Conservation (phyloP, 2,113 vertebrate genomes). For the Ranitomeya imitator region DNA sequence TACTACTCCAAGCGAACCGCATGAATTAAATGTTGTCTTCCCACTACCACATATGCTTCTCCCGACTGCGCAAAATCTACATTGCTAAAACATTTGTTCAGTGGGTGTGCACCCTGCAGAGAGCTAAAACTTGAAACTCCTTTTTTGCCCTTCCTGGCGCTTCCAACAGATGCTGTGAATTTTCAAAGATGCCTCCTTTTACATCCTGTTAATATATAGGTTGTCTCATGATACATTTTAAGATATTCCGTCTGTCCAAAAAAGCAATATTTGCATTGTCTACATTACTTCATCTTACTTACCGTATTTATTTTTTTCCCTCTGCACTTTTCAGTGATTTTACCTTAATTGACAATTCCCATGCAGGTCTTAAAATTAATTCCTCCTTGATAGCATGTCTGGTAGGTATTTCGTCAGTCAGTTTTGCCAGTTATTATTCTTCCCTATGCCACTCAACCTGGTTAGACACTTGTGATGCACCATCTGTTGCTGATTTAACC, state of each 20-base stretch:
- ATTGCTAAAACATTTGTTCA: slow-evolving; percentile 56
- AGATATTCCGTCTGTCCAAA: neutral
- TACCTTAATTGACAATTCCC: neutral
- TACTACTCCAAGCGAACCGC: neutral
- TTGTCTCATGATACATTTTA: neutral
- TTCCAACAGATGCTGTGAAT: slow-evolving; percentile 47
- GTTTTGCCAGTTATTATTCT: neutral
- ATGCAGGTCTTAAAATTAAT: neutral
- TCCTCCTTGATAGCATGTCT: slow-evolving; percentile 24
- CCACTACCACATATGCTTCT: slow-evolving; percentile 49
- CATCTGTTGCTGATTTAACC: neutral
- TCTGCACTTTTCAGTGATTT: neutral
- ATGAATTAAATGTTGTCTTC: slow-evolving; percentile 27
- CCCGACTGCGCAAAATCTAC: slow-evolving; percentile 38
- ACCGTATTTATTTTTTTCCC: neutral
- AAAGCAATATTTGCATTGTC: neutral
- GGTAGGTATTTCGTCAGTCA: slow-evolving; percentile 27
- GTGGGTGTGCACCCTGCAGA: slow-evolving; percentile 55
- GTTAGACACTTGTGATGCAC: neutral
- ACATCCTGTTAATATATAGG: slow-evolving; percentile 27
- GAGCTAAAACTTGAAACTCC: slow-evolving; percentile 52
- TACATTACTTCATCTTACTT: neutral
- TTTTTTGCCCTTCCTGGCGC: slow-evolving; percentile 26
- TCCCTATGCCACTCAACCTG: neutral
- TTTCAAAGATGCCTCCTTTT: slow-evolving; percentile 45